Evolutionary conservation across 2,797 vertebrate species (phyloP).

Genomic region (Hipposideros larvatus): DNA sequence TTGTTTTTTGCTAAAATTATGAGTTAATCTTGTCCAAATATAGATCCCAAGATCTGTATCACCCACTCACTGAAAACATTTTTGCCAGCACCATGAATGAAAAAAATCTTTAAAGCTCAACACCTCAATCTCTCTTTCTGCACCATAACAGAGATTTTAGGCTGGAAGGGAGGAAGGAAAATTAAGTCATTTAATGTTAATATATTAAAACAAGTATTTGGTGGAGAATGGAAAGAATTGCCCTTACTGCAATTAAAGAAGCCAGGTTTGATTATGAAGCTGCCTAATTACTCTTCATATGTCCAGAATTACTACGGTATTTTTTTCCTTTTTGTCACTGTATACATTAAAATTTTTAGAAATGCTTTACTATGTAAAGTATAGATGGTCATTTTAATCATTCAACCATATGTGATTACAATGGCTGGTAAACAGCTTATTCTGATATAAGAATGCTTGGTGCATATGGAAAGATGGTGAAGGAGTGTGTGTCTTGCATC

Average conservation of each 20-base stretch:
- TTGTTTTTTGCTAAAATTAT: conserved; percentile 27
- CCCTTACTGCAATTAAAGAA: conserved; percentile 78
- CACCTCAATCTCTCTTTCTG: neutral
- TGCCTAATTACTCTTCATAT: conserved; percentile 85
- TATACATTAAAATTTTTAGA: conserved; percentile 87
- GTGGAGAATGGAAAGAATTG: conserved; percentile 70
- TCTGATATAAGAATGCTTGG: conserved; percentile 85
- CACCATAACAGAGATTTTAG: neutral
- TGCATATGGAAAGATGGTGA: conserved; percentile 84
- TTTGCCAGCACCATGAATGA: neutral
- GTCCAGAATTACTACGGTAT: conserved; percentile 77
- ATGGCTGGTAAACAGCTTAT: conserved; percentile 86
- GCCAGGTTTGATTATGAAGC: conserved; percentile 85
- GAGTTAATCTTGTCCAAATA: conserved; percentile 36
- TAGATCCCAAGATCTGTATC: neutral
- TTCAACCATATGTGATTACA: conserved; percentile 83
- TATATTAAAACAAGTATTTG: conserved; percentile 69
- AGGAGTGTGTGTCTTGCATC: conserved; percentile 85
- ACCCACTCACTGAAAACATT: neutral
- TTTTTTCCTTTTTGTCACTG: conserved; percentile 81
- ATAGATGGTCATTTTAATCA: conserved; percentile 87
- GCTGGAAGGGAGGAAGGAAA: neutral
- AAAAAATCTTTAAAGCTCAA: conserved; percentile 49
- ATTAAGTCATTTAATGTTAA: conserved; percentile 61
- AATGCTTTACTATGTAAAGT: conserved; percentile 92